A percentile compares a stretch with the other conserved stretches of the same genome.
These are phyloP conservation scores for Gastrophysa polygoni DNA, from an alignment of 2,888 invertebrate genomes.

Conservation along the genomic window DNA sequence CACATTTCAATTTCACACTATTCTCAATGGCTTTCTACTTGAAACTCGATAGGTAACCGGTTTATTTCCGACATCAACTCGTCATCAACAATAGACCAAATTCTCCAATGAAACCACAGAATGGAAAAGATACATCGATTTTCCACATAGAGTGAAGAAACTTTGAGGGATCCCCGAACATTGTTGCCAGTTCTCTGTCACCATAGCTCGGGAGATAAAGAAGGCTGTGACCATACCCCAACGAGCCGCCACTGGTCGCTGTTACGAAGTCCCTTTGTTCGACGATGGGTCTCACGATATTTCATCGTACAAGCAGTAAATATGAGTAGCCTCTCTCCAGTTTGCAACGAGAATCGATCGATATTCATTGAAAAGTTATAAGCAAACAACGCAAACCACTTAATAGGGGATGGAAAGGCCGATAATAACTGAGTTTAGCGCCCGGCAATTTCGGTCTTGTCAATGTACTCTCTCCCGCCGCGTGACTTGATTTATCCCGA, in stretches of 20 bases:
- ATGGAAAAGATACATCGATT: no score
- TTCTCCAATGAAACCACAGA: no score
- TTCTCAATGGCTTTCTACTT: no score
- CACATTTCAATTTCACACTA: no score
- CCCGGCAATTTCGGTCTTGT: conserved; percentile 25
- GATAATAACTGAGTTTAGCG: conserved; percentile 27
- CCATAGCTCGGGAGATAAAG: no score
- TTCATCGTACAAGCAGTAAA: neutral
- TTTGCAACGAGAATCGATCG: conserved; percentile 9
- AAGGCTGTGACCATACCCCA: no score
- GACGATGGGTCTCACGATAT: neutral
- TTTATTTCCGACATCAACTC: no score
- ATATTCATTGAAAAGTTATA: conserved; percentile 30
- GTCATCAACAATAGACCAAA: no score
- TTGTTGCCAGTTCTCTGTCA: no score
- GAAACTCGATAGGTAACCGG: no score
- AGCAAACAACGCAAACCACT: conserved; percentile 40
- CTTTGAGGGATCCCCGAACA: no score
- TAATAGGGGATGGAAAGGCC: conserved; percentile 30
- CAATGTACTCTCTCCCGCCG: conserved; percentile 18
- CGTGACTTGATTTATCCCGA: conserved; percentile 25
- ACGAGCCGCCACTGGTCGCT: neutral
- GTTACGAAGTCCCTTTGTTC: neutral
- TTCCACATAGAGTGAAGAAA: no score
- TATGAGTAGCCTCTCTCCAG: neutral